Percentiles rank a stretch among this genome's conserved stretches.
These are phyloP conservation scores for Pyrgus malvae DNA, from an alignment of 2,888 invertebrate species.

Conservation along the genomic window DNA sequence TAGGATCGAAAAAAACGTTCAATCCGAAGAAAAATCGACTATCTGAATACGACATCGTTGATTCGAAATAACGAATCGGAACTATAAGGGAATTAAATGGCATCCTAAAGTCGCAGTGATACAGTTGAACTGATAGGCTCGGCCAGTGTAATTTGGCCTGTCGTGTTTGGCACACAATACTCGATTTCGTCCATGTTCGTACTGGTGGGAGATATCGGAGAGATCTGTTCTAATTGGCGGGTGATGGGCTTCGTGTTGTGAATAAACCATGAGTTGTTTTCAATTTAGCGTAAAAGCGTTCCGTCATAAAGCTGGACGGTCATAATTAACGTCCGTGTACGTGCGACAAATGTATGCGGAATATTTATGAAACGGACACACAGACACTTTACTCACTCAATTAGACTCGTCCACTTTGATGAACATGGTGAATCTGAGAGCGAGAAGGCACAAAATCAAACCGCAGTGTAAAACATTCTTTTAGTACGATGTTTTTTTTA, in stretches of 20 bases:
- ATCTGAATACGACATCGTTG: constrained; percentile 12
- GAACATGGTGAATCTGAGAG: not conserved
- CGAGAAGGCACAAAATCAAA: too few relatives aligned
- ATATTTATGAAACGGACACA: constrained; percentile 10
- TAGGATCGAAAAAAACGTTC: constrained; percentile 4
- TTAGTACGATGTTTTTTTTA: too few relatives aligned
- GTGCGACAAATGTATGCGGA: constrained; percentile 46
- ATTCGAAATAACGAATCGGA: constrained; percentile 49
- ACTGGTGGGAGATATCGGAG: constrained; percentile 45
- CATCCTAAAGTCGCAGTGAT: constrained; percentile 24
- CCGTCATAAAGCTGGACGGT: constrained; percentile 65
- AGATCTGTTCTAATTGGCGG: constrained; percentile 54
- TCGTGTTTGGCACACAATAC: constrained; percentile 37
- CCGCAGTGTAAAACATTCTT: too few relatives aligned
- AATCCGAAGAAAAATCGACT: constrained; percentile 3
- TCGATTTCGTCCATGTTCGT: constrained; percentile 28
- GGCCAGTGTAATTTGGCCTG: constrained; percentile 45
- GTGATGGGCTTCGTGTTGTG: constrained; percentile 57
- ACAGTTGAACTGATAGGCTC: constrained; percentile 26
- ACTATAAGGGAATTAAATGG: constrained; percentile 49
- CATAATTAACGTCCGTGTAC: constrained; percentile 71
- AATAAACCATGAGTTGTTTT: constrained; percentile 81
- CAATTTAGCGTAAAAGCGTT: constrained; percentile 79
- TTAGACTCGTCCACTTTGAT: constrained; percentile 6
- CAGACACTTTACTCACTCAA: constrained; percentile 21